Evolutionary conservation across 2,113 vertebrate genomes (phyloP).

Genomic region (Rallus limicola): DNA sequence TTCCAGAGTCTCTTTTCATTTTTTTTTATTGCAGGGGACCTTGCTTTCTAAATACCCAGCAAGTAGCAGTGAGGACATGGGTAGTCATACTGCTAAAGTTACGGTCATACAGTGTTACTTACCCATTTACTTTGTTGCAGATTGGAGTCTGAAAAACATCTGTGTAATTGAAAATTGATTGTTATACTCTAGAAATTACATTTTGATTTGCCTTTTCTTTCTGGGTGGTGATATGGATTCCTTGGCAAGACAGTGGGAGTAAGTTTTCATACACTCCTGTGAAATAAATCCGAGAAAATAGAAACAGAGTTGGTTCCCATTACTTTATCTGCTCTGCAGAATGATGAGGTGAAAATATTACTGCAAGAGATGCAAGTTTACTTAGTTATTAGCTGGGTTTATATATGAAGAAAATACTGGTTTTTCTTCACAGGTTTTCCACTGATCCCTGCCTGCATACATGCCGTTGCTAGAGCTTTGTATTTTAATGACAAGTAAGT

Average conservation of each 20-base stretch:
- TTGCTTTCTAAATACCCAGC: not conserved
- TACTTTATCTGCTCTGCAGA: not conserved
- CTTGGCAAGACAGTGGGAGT: not conserved
- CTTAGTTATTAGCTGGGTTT: not conserved
- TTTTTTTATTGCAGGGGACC: not conserved
- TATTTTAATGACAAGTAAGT: conserved; percentile 98
- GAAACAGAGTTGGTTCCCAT: not conserved
- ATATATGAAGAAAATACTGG: not conserved
- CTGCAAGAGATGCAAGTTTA: not conserved
- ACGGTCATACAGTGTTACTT: not conserved
- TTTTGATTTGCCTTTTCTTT: not conserved
- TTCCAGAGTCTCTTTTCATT: not conserved
- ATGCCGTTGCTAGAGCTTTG: conserved; percentile 89
- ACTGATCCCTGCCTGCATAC: conserved; percentile 91
- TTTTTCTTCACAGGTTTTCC: conserved; percentile 86
- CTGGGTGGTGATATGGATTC: not conserved
- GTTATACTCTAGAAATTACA: not conserved
- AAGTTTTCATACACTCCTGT: not conserved
- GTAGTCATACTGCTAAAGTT: not conserved
- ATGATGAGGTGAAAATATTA: not conserved
- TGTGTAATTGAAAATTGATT: not conserved
- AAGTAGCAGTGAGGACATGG: not conserved
- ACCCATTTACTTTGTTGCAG: not conserved
- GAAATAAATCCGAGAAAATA: not conserved
- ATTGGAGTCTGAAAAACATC: not conserved